Evolutionary conservation across 2,888 invertebrate species (phyloP), one percentile per base, ranked within the genome.

Genomic region (Tiphia femorata): DNA sequence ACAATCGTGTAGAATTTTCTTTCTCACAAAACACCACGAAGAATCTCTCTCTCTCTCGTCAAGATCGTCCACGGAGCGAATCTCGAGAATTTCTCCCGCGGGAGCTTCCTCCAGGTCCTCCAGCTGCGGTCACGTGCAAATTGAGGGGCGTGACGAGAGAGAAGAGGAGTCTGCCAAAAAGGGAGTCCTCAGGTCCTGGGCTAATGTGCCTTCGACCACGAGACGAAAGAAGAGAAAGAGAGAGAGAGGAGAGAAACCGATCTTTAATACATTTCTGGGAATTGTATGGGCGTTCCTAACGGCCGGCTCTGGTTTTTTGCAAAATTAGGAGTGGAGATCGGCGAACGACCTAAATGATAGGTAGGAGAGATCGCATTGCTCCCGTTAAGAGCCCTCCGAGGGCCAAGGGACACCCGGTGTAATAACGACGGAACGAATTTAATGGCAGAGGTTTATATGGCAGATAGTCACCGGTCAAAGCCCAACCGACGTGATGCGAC

Each of bases 121-220:
- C 42, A 41, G 54, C 46, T 43, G 69, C 58, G 65, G 67, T 68
- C 61, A 66, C 66, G 68, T 57, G 69, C 63, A 61, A 69, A 69
- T 69, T 67, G 70, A 67, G 57, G 66, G 62, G 68, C 68, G 68
- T 69, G 68, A 64, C 70, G 46, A 19, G 35, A 6, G 5, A 25
- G 25, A 25, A 25, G n/a, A n/a, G n/a, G 21, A 49, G 48, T 57
- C 58, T 3, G 43, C 41, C 61, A 43, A 43, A 61, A 57, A 66
- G n/a, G n/a, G n/a, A n/a, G n/a, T n/a, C n/a, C n/a, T n/a, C n/a
- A n/a, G n/a, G 56, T 56, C 58, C 57, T 55, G 56, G 48, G 41
- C 42, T 63, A 63, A 65, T 53, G 63, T 63, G 65, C n/a, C n/a
- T n/a, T n/a, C n/a, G n/a, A n/a, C n/a, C n/a, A n/a, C n/a, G n/a